These are phyloP conservation scores for Apodemia mormo DNA, from an alignment of 2,888 invertebrate species.

Conservation along the genomic window DNA sequence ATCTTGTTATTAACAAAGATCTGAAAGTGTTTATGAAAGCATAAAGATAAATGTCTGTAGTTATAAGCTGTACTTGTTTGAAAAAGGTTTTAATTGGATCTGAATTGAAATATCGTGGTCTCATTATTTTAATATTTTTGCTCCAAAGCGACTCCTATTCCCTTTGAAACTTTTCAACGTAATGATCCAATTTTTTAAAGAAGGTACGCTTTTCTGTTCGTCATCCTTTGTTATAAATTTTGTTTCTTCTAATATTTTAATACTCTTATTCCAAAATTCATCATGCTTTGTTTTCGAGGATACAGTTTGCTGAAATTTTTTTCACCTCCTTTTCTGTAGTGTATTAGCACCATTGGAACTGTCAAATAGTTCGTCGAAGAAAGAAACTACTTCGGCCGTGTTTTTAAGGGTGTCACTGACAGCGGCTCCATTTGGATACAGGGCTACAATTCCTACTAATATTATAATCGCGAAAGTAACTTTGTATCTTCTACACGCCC, in stretches of 20 bases:
- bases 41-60: background rate
- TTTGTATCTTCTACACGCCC: too few relatives aligned
- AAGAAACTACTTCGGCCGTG: too few relatives aligned
- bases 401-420: too few relatives aligned
- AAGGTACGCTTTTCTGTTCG: background rate
- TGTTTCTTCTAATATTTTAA: slow-evolving; percentile 2
- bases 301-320: background rate
- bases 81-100: slow-evolving; percentile 9
- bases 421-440: too few relatives aligned
- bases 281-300: background rate
- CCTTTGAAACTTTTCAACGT: slow-evolving; percentile 14
- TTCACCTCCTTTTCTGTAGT: background rate
- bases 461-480: too few relatives aligned
- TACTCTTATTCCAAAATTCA: background rate
- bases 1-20: slow-evolving; percentile 11
- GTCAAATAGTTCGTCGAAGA: too few relatives aligned
- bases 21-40: slow-evolving; percentile 1
- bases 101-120: background rate
- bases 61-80: background rate
- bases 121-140: slow-evolving; percentile 1
- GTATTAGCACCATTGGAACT: too few relatives aligned
- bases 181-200: slow-evolving; percentile 10
- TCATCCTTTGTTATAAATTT: background rate
- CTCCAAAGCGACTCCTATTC: background rate
- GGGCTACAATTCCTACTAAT: too few relatives aligned